Base-by-base conservation (phyloP, 1,140 invertebrate genomes). In the Sweltsa coloradensis region DNA sequence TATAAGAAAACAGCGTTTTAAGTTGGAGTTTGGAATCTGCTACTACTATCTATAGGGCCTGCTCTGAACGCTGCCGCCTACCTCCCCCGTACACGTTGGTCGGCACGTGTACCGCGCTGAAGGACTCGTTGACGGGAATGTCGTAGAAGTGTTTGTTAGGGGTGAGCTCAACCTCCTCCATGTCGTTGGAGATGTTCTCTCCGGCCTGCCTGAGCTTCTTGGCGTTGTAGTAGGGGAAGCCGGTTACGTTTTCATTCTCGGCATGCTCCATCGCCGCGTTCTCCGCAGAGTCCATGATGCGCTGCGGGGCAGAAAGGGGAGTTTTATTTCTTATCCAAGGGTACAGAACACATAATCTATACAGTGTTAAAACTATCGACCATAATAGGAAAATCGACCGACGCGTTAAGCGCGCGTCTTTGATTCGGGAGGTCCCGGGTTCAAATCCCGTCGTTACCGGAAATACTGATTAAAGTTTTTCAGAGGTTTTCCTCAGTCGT, bases 31-130 rank as follows among this genome's bases (percentile, higher is more conserved):
- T n/a, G n/a, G n/a, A n/a, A n/a, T n/a, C n/a, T n/a, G n/a, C n/a
- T n/a, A n/a, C n/a, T n/a, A n/a, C n/a, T n/a, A n/a, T n/a, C n/a
- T n/a, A n/a, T n/a, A n/a, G n/a, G n/a, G n/a, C n/a, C n/a, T n/a
- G n/a, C n/a, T n/a, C n/a, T n/a, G n/a, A n/a, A n/a, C n/a, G n/a
- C n/a, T n/a, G n/a, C n/a, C n/a, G n/a, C n/a, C n/a, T 70, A 92
- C 88, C 81, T 74, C 84, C 75, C 56, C 92, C 87, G 61, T 85
- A 97, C 31, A 97, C 91, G 65, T 95, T 95, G 21, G 89, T 94
- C 2, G 94, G 92, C 5, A 98, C 89, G 63, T 97, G 93, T 4
- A 97, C 87, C 26, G 89, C 85, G 55, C 89, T 94, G 60, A 80
- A 73, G 58, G 76, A 85, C 5, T 77, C 75, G 62, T 94, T 95